Evolutionary conservation across 2,113 vertebrate genomes (phyloP).

Genomic region (Cettia cetti): DNA sequence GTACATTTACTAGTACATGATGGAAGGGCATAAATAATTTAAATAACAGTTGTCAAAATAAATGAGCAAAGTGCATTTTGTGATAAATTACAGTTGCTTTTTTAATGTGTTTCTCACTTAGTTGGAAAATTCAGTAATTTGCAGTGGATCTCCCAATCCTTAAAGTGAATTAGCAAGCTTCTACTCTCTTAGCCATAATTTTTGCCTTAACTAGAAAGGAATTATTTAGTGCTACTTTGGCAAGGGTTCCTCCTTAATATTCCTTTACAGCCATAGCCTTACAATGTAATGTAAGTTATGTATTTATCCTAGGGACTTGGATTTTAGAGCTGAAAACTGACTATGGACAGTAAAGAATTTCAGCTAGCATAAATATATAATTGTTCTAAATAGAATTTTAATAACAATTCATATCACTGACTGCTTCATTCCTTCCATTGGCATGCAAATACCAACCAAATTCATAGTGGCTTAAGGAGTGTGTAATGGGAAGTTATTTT

Average conservation of each 20-base stretch:
- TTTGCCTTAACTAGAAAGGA: constrained; percentile 48
- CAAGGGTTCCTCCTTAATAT: neutral
- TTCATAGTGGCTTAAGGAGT: neutral
- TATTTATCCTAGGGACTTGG: neutral
- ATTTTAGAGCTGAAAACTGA: constrained; percentile 19
- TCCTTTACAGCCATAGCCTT: neutral
- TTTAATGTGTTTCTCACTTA: constrained; percentile 49
- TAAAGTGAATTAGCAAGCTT: constrained; percentile 56
- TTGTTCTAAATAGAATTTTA: constrained; percentile 22
- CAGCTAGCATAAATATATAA: neutral
- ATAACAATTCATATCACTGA: neutral
- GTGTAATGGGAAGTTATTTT: neutral
- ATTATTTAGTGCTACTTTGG: constrained; percentile 44
- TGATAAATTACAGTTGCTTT: constrained; percentile 61
- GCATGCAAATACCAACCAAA: neutral
- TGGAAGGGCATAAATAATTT: constrained; percentile 61
- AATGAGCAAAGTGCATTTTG: constrained; percentile 59
- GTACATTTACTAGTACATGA: constrained; percentile 21
- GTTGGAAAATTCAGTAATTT: constrained; percentile 54
- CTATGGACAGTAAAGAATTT: constrained; percentile 10
- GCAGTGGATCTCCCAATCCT: constrained; percentile 33
- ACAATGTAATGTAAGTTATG: neutral
- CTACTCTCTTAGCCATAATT: constrained; percentile 36
- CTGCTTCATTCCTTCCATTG: neutral
- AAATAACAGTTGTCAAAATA: constrained; percentile 65